These are phyloP conservation scores for Drosophila atripex DNA, from an alignment of 2,888 invertebrate species.

Conservation along the genomic window DNA sequence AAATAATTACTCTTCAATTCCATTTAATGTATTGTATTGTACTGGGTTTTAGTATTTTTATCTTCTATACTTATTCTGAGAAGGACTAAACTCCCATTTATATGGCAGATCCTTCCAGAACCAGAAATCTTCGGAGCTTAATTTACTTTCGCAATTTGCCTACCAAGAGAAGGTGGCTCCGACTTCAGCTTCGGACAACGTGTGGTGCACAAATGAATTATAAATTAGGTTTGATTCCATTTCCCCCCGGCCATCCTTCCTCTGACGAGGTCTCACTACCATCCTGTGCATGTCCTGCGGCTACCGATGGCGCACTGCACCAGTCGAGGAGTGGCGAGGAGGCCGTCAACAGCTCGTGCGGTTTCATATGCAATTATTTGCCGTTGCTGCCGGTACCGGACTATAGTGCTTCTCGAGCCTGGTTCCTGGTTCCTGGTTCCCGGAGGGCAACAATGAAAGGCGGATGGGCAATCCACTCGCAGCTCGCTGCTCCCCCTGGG, in stretches of 20 bases:
- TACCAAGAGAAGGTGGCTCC: slow-evolving; percentile 2
- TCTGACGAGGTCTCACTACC: slow-evolving; percentile 1
- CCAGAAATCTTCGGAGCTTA: slow-evolving; percentile 29
- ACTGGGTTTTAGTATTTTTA: not conserved
- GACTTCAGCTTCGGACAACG: slow-evolving; percentile 16
- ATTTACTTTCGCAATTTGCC: slow-evolving; percentile 40
- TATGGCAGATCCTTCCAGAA: not conserved
- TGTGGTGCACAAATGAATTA: slow-evolving; percentile 64
- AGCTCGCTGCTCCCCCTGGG: not conserved
- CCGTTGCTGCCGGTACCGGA: slow-evolving; percentile 37
- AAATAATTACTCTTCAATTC: not conserved
- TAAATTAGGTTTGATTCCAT: slow-evolving; percentile 59
- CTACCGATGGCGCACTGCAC: slow-evolving; percentile 38
- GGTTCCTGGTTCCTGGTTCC: slow-evolving; percentile 21
- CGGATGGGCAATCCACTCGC: slow-evolving; percentile 29
- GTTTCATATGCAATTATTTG: slow-evolving; percentile 78
- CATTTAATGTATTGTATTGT: not conserved
- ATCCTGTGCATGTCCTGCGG: slow-evolving; percentile 40
- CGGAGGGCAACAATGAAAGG: slow-evolving; percentile 29
- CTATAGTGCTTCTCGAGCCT: slow-evolving; percentile 17
- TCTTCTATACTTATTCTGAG: not conserved
- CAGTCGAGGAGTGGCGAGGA: slow-evolving; percentile 12
- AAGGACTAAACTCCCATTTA: too few species aligned
- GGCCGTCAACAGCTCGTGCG: slow-evolving; percentile 70
- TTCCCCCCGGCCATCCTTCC: slow-evolving; percentile 5